Evolutionary conservation across 2,888 invertebrate species (phyloP), one percentile per base, ranked within the genome.

Genomic region (Hypolimnas misippus): DNA sequence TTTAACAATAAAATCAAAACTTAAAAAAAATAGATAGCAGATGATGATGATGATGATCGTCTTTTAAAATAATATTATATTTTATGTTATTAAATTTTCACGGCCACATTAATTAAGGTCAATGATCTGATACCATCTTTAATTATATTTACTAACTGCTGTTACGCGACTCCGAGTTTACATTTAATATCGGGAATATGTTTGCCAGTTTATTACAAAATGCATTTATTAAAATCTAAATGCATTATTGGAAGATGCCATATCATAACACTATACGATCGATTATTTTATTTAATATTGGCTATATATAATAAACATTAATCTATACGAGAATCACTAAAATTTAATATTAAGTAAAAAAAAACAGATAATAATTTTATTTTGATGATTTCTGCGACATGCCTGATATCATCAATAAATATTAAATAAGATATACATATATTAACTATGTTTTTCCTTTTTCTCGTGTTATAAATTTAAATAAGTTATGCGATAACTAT

Each of bases 41-140:
- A 46, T n/a, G 21, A 21, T 46, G 12, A 46, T 10, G 17, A 3
- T 29, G n/a, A 14, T 35, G 29, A 49, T 14, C 7, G 12, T 14
- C n/a, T 14, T 49, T 17, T 17, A 40, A 46, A 8, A n/a, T 49
- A 17, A 7, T 49, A 29, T 8, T 49, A 19, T 8, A 29, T 49
- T 49, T 49, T 29, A 25, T 49, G 29, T 49, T 29, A 49, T 29
- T 29, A 49, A 29, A 25, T 49, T 49, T 49, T 49, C 49, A 49
- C 25, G 49, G 49, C 14, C 49, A 49, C 25, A 14, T 33, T 52
- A 10, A 35, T 35, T 33, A 56, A 56, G 58, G 60, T 63, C 57
- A 66, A 57, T 40, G 63, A 52, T 57, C 44, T 57, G 65, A 67
- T 65, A 65, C 54, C 64, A 68, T 64, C 67, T 70, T 61, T 65